Evolutionary conservation across 2,888 invertebrate genomes (phyloP).

Genomic region (Ophraella communa): DNA sequence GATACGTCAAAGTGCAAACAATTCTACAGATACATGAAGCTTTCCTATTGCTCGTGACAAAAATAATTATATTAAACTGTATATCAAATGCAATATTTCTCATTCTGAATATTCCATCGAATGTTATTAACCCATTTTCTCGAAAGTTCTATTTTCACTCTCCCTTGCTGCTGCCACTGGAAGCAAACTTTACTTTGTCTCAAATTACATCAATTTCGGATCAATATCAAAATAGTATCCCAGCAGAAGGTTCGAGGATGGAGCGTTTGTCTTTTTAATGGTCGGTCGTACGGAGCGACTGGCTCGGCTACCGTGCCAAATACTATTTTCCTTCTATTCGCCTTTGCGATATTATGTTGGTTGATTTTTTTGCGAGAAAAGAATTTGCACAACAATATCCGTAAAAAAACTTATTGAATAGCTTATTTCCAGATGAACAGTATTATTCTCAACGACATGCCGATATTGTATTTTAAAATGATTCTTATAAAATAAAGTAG

Average conservation of each 20-base stretch:
- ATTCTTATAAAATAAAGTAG: too few species aligned
- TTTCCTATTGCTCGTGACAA: too few species aligned
- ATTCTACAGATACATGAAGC: too few species aligned
- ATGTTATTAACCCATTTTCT: neutral
- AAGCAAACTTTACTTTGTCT: constrained; percentile 51
- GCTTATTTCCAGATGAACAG: constrained; percentile 8
- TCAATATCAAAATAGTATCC: constrained; percentile 53
- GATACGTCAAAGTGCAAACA: too few species aligned
- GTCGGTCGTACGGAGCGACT: constrained; percentile 43
- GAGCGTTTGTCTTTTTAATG: constrained; percentile 37
- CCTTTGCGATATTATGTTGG: constrained; percentile 28
- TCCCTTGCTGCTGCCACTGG: constrained; percentile 20
- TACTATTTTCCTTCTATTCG: constrained; percentile 48
- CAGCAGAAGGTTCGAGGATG: constrained; percentile 39
- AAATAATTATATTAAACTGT: neutral
- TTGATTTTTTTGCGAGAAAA: constrained; percentile 16
- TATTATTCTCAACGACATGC: neutral
- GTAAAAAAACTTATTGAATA: constrained; percentile 7
- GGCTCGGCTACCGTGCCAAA: constrained; percentile 47
- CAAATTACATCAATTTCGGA: constrained; percentile 59
- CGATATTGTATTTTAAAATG: neutral
- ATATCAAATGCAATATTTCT: neutral
- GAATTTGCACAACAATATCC: constrained; percentile 26
- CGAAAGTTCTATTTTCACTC: neutral
- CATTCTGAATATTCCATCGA: neutral